These are phyloP conservation scores for Epinotia ramella DNA, from an alignment of 2,888 invertebrate genomes.

Conservation along the genomic window DNA sequence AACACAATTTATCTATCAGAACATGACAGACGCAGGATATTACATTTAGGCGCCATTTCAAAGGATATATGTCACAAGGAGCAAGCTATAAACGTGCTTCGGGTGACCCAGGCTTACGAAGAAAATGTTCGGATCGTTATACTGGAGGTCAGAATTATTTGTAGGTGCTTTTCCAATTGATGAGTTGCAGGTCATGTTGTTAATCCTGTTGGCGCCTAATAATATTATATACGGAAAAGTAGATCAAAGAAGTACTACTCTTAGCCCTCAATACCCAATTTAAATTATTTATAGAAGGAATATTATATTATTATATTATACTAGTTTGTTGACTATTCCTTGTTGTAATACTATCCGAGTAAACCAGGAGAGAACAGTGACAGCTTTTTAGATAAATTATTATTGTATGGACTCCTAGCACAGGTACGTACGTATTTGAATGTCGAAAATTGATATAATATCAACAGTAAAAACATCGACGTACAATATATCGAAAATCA, in stretches of 20 bases:
- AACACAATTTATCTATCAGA: constrained; percentile 43
- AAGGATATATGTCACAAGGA: constrained; percentile 38
- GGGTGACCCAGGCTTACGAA: not conserved
- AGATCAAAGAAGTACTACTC: not conserved
- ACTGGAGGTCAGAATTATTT: not conserved
- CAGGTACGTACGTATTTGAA: too few species aligned
- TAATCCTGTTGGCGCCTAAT: constrained; percentile 1
- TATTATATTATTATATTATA: too few species aligned
- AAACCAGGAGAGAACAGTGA: too few species aligned
- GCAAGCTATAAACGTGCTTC: constrained; percentile 15
- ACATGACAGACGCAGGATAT: constrained; percentile 44
- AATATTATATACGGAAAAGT: not conserved
- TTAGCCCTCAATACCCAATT: constrained; percentile 4
- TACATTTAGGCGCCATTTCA: constrained; percentile 45
- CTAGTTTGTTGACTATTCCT: too few species aligned
- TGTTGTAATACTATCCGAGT: too few species aligned
- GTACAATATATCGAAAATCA: too few species aligned
- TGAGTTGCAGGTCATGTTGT: not conserved
- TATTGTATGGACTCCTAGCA: too few species aligned
- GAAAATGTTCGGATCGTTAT: constrained; percentile 2
- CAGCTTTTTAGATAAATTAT: too few species aligned
- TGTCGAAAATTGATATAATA: too few species aligned
- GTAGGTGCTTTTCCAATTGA: constrained; percentile 13
- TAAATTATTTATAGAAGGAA: not conserved
- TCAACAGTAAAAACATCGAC: too few species aligned